Conservation (phyloP, 2,888 invertebrate genomes). For the Pandemis cinnamomeana region DNA sequence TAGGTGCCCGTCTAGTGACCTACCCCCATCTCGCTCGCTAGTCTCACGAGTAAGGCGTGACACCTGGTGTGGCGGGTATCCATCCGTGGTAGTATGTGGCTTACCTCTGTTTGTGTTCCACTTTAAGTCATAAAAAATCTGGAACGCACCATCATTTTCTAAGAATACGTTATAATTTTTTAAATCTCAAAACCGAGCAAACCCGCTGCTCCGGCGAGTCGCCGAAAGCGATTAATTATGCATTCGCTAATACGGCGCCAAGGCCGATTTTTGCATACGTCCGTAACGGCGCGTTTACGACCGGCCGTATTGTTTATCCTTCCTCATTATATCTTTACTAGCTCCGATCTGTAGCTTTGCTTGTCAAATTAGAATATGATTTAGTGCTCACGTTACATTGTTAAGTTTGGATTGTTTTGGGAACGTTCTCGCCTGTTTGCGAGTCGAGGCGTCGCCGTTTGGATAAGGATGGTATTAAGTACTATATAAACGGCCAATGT, state of each 20-base stretch:
- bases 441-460: neutral
- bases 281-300: constrained; percentile 64
- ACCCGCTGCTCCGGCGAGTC: constrained; percentile 44
- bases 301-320: constrained; percentile 46
- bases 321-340: constrained; percentile 36
- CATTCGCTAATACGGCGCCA: constrained; percentile 66
- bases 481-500: no score
- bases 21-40: no score
- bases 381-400: neutral
- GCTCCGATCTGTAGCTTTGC: constrained; percentile 18
- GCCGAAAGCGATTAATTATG: constrained; percentile 64
- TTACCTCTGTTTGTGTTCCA: no score
- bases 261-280: constrained; percentile 80
- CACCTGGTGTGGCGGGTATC: no score
- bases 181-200: constrained; percentile 7
- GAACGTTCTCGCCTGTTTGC: neutral
- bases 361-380: neutral
- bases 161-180: neutral
- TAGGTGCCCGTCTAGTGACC: no score
- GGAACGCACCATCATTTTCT: neutral
- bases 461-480: neutral
- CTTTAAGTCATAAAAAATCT: neutral
- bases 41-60: no score
- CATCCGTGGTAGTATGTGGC: no score
- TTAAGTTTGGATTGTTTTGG: neutral